Base-by-base conservation (phyloP, 2,888 invertebrate genomes). In the Acleris laterana region DNA sequence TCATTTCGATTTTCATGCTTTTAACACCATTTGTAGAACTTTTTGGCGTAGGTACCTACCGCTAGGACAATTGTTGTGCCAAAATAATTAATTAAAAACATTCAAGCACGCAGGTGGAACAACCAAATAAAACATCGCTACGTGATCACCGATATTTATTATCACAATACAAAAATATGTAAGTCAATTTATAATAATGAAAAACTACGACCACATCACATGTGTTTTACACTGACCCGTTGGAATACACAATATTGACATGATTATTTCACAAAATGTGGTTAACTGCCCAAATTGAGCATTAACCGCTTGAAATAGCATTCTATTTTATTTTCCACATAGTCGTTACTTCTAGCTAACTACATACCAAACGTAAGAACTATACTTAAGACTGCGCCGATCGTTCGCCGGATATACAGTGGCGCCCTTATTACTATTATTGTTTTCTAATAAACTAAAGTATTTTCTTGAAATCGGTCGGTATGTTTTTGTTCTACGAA, bases 71-170 rank as follows among this genome's bases (percentile, higher is more conserved):
- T n/a, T n/a, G n/a, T 32, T 11, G 32, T 7, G 28, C 1, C 11
- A 32, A 32, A 32, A 11, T 32, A 32, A 32, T 11, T 3, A 32
- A 32, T 9, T 25, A 0, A 1, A 16, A 51, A 7, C 16, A 32
- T 25, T 7, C 7, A 28, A 32, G 17, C 17, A 32, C 3, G n/a
- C 4, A 52, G 7, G 32, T 1, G 32, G 32, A 3, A 28, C 28
- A 13, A 11, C 5, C 0, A 56, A 67, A 67, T 62, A 53, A 58
- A 57, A 72, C 68, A 42, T 4, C 17, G 58, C 56, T 62, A 68
- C 73, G 69, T 71, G 63, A 69, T 64, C 46, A 59, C 65, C 68
- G 71, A 70, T 69, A 68, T 75, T 74, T 75, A 75, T 71, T 61
- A 69, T 53, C 49, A 32, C 32, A 42, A 64, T 65, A 65, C 55